Percentiles rank a stretch among this genome's conserved stretches.
phyloP scores from a whole-genome alignment of 1,140 invertebrate species.

The Pantala flavescens region DNA sequence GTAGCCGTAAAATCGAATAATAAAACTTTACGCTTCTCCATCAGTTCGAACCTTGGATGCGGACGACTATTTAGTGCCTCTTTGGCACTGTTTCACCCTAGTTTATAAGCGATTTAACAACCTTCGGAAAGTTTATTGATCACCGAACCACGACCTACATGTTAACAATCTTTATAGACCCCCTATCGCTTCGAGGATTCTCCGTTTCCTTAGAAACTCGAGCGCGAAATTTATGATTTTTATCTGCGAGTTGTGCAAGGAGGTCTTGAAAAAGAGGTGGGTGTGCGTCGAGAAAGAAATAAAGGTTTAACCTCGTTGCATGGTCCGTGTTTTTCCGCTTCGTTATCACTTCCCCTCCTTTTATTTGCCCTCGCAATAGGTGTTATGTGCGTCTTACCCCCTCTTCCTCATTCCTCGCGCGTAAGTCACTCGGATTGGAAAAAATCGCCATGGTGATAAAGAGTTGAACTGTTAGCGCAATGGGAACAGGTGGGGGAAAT shows the following conservation, averaged over 20 bases:
- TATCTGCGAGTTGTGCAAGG: not conserved
- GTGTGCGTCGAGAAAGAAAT: not conserved
- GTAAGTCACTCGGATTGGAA: not conserved
- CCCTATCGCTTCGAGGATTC: too few species aligned
- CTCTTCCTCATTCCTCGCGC: not conserved
- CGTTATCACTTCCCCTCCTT: not conserved
- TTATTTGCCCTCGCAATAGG: too few species aligned
- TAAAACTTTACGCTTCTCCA: too few species aligned
- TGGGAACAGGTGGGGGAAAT: not conserved
- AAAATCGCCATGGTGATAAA: not conserved
- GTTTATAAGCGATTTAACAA: too few species aligned
- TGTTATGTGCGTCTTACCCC: not conserved
- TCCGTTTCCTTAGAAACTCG: too few species aligned
- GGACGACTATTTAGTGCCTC: too few species aligned
- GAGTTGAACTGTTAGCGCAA: not conserved
- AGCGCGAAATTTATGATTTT: not conserved
- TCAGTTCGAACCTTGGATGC: too few species aligned
- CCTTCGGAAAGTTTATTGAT: too few species aligned
- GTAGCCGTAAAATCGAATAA: too few species aligned
- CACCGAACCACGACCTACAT: too few species aligned
- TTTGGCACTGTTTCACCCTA: too few species aligned
- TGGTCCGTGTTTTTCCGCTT: constrained; percentile 2
- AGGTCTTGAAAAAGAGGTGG: not conserved
- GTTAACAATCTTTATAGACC: too few species aligned
- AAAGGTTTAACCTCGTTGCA: constrained; percentile 5